A percentile compares a stretch with the other conserved stretches of the same genome.
Evolutionary conservation across 2,888 invertebrate genomes (phyloP).

Genomic region (Lycaena phlaeas): DNA sequence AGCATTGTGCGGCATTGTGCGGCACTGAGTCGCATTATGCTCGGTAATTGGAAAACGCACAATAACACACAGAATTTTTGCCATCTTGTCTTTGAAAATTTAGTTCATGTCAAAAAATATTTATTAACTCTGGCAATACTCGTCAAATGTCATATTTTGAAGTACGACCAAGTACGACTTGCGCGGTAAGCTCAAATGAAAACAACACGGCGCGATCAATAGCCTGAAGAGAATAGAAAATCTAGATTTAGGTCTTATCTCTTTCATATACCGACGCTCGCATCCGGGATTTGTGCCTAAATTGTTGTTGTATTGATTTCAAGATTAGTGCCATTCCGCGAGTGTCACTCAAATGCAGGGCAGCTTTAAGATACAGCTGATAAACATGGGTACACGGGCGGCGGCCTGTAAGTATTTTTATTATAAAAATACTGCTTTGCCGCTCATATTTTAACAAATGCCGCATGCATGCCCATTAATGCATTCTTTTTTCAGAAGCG

Average conservation of each 20-base stretch:
- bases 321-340: conserved; percentile 32
- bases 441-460: conserved; percentile 20
- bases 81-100: too few relatives aligned
- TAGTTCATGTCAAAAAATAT: too few relatives aligned
- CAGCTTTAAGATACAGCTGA: conserved; percentile 79
- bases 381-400: conserved; percentile 93
- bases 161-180: conserved; percentile 12
- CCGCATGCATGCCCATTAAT: conserved; percentile 58
- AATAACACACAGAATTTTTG: too few relatives aligned
- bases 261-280: conserved; percentile 36
- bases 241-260: conserved; percentile 66
- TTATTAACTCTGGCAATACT: background rate
- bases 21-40: too few relatives aligned
- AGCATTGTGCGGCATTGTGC: too few relatives aligned
- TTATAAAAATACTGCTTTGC: conserved; percentile 23
- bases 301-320: conserved; percentile 51
- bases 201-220: conserved; percentile 39
- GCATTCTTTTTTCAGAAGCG: conserved; percentile 67
- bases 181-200: conserved; percentile 21
- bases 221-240: conserved; percentile 52
- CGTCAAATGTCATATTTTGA: background rate
- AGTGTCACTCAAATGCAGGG: conserved; percentile 72
- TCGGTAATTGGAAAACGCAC: too few relatives aligned
- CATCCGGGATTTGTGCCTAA: conserved; percentile 27
- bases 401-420: conserved; percentile 85